Percentiles rank a stretch among this genome's conserved stretches.
Conservation (phyloP, 2,888 invertebrate species). For the Leucania comma region DNA sequence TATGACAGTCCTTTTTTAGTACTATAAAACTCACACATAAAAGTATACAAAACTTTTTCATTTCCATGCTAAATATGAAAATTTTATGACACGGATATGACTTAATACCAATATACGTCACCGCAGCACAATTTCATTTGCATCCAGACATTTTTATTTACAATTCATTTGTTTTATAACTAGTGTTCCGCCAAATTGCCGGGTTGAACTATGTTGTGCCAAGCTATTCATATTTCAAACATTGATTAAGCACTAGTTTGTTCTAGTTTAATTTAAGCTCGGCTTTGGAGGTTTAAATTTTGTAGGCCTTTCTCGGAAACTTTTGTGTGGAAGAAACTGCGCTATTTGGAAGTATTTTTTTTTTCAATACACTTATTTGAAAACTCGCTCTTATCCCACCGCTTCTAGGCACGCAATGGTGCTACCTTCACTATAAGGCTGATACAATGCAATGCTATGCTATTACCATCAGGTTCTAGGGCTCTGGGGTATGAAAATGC, state of each 20-base stretch:
- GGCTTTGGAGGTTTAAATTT: neutral
- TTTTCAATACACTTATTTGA: no score
- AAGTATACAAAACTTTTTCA: slow-evolving; percentile 27
- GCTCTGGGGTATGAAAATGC: no score
- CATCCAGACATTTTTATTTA: slow-evolving; percentile 68
- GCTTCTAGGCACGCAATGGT: no score
- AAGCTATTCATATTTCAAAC: slow-evolving; percentile 35
- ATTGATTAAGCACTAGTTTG: slow-evolving; percentile 31
- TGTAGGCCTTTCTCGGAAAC: neutral
- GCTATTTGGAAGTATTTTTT: no score
- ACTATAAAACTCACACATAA: slow-evolving; percentile 12
- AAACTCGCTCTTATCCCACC: no score
- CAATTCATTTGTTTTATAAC: slow-evolving; percentile 64
- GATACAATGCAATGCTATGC: no score
- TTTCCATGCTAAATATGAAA: slow-evolving; percentile 26
- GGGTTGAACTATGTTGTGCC: slow-evolving; percentile 39
- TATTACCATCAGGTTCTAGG: no score
- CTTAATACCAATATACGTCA: slow-evolving; percentile 50
- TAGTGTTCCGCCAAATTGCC: slow-evolving; percentile 53
- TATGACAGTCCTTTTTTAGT: neutral
- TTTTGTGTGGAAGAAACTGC: no score
- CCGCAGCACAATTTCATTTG: slow-evolving; percentile 66
- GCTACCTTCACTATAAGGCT: no score
- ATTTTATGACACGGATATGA: slow-evolving; percentile 42
- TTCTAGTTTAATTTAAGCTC: slow-evolving; percentile 21